phyloP scores from a whole-genome alignment of 2,113 vertebrate species.

The Pedetes capensis region DNA sequence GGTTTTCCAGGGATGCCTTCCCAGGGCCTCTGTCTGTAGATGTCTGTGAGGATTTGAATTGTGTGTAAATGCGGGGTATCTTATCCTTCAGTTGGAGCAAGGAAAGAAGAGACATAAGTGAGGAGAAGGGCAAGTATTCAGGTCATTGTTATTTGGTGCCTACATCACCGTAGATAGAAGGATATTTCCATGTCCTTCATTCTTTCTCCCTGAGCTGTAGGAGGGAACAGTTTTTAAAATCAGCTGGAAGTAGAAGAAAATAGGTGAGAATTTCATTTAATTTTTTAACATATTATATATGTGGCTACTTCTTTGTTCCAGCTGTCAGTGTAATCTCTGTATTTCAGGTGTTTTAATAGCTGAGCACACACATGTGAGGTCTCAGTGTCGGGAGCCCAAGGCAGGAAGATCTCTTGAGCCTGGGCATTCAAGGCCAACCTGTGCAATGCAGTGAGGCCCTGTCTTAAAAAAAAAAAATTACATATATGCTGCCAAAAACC shows the following conservation, averaged over 20 bases:
- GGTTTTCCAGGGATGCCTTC: neutral
- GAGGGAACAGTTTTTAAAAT: neutral
- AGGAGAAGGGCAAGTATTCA: neutral
- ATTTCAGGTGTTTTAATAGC: neutral
- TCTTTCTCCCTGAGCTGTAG: neutral
- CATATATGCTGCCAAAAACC: neutral
- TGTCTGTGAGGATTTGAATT: neutral
- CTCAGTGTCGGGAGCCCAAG: neutral
- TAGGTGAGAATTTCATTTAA: neutral
- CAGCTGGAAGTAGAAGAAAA: neutral
- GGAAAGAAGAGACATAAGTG: neutral
- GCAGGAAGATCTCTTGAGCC: neutral
- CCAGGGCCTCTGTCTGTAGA: neutral
- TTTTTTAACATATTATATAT: neutral
- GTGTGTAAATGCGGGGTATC: neutral
- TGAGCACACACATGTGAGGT: too few species aligned
- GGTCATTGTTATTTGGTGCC: neutral
- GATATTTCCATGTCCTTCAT: neutral
- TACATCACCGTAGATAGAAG: neutral
- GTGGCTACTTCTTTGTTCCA: neutral
- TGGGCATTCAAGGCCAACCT: neutral
- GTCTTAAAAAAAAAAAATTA: neutral
- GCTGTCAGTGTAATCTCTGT: neutral
- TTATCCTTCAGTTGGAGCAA: neutral
- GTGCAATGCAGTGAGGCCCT: neutral